phyloP scores from a whole-genome alignment of 2,113 vertebrate genomes.

The Peromyscus californicus region DNA sequence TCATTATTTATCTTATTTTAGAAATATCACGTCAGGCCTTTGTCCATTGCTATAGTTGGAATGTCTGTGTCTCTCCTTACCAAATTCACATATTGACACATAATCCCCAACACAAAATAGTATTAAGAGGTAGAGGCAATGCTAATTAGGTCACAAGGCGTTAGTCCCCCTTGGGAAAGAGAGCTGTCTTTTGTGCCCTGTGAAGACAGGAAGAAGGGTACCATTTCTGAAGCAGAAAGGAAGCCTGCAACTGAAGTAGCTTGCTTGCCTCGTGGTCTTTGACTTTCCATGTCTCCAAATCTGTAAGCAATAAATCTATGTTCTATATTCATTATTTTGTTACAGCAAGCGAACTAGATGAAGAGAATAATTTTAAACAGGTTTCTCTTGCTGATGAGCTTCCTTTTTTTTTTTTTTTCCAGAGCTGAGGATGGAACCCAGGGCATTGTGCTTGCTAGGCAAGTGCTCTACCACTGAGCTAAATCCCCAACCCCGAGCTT shows the following conservation, averaged over 20 bases:
- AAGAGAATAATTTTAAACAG: background rate
- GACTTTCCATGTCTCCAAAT: background rate
- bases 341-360: background rate
- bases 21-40: background rate
- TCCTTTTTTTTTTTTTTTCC: background rate
- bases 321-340: background rate
- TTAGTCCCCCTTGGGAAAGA: background rate
- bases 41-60: background rate
- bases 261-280: background rate
- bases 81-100: background rate
- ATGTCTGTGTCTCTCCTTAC: background rate
- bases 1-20: background rate
- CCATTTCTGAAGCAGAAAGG: background rate
- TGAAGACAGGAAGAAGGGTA: background rate
- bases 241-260: background rate
- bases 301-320: background rate
- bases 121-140: background rate
- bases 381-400: background rate
- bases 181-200: background rate
- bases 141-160: background rate
- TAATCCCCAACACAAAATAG: background rate
- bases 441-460: too few relatives aligned
- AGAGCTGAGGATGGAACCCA: too few relatives aligned
- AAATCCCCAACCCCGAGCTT: too few relatives aligned
- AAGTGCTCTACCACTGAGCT: too few relatives aligned